Evolutionary conservation across 2,888 invertebrate species (phyloP).

Genomic region (Conops quadrifasciatus): DNA sequence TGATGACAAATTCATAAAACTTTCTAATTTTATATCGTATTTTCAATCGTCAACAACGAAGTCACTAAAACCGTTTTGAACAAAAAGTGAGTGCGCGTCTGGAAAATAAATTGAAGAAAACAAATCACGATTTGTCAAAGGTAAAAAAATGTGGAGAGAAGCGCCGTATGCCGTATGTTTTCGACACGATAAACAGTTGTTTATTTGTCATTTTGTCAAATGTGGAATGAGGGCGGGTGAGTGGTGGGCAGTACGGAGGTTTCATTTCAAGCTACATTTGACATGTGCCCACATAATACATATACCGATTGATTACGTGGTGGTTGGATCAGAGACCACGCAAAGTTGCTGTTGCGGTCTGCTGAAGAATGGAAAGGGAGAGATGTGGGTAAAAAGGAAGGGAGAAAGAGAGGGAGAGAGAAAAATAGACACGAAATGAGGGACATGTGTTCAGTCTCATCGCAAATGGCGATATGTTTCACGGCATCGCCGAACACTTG

Average conservation of each 20-base stretch:
- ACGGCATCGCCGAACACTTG: not conserved
- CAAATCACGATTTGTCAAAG: too few relatives aligned
- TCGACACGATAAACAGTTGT: too few relatives aligned
- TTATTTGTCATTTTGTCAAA: too few relatives aligned
- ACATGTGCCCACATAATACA: constrained; percentile 63
- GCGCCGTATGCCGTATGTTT: too few relatives aligned
- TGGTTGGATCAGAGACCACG: constrained; percentile 29
- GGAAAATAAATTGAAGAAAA: too few relatives aligned
- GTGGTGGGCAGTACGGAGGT: constrained; percentile 48
- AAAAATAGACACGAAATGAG: not conserved
- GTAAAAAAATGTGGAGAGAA: too few relatives aligned
- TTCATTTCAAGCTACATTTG: constrained; percentile 64
- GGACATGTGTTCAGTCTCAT: not conserved
- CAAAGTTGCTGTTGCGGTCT: not conserved
- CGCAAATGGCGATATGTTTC: not conserved
- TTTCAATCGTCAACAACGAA: too few relatives aligned
- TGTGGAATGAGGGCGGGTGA: not conserved
- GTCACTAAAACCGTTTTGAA: too few relatives aligned
- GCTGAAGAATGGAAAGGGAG: not conserved
- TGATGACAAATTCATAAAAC: too few relatives aligned
- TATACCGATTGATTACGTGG: constrained; percentile 64
- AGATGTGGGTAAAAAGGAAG: not conserved
- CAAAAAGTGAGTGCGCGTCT: too few relatives aligned
- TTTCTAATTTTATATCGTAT: too few relatives aligned
- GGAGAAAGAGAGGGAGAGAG: not conserved